Base-by-base conservation (phyloP, 2,797 vertebrate genomes). In the Acanthurus leucopareius region DNA sequence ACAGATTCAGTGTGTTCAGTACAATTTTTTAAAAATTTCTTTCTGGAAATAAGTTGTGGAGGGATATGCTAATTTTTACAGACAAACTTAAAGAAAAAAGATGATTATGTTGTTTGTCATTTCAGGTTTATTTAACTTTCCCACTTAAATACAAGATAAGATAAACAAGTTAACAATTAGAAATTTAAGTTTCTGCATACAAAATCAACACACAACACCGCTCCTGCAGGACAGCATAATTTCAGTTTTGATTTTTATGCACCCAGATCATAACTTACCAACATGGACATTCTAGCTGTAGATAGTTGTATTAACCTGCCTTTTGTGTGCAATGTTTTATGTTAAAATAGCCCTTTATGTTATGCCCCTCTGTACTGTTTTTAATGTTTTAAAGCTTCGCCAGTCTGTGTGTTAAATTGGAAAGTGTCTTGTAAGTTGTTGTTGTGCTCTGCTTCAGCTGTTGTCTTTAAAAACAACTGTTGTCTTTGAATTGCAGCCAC, bases 401-500 rank as follows among this genome's bases (percentile, higher is more conserved):
- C 82, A 79, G 84, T 83, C 75, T 80, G 80, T 90, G 74, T 92
- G 71, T 49, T 63, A 53, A 47, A 72, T 77, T 73, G 78, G 14
- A 67, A 84, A 83, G 64, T 89, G 88, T 92, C 79, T 84, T 79
- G 74, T 80, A 78, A 49, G 69, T 88, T 83, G 86, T 52, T 84
- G 80, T 90, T 88, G 80, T 88, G 85, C 87, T 91, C 80, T 88
- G 88, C 92, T 93, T 93, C 72, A 71, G 88, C 89, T 92, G 77
- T 89, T 91, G 86, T 91, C 87, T 93, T 91, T 87, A 79, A 90
- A 92, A 90, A 85, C 82, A 86, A 91, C 80, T 91, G 73, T 91
- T 93, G 88, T 94, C 90, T 93, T 93, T 94, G 74, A 95, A 90
- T 92, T 94, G 84, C 93, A 94, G 93, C 90, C 52, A 79, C 56